Evolutionary conservation across 2,888 invertebrate genomes (phyloP), one percentile per base, ranked within the genome.

Genomic region (Clistopyga incitator): DNA sequence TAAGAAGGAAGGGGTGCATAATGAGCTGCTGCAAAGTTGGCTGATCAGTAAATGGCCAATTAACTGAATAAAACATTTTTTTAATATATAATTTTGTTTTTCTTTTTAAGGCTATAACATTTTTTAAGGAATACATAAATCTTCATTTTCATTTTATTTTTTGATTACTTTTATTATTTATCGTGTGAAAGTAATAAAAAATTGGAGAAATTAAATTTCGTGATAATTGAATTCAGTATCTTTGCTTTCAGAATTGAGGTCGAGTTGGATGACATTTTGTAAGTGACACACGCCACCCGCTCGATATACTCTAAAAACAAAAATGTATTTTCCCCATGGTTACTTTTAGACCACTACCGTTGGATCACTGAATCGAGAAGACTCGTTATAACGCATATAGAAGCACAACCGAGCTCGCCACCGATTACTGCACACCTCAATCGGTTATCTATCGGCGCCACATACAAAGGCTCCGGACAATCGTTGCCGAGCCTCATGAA

Each of bases 401-500:
- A 54, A 18, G 47, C 45, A 47, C 18, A 45, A n/a, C 2, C 38
- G 45, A n/a, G 59, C 47, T 61, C 74, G 25, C 15, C 47, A 45
- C 76, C 79, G 65, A 72, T 72, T 79, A 67, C n/a, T 42, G 45
- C 54, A 67, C 68, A 67, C 76, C 34, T 77, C 52, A 52, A 72
- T 78, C 56, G 65, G 38, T 34, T 50, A 38, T 18, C 23, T 42
- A 54, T 61, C 61, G 13, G 61, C 45, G 70, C 42, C 38, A 59
- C 59, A 59, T 79, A 56, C 59, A 79, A 79, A 71, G 54, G 50
- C 56, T 38, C 15, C 59, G 59, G 71, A 65, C 45, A 61, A 81
- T 80, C 23, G 67, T 76, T 80, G 29, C 45, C 56, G 71, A 54
- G 52, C 50, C 65, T 84, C 56, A 79, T 84, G 72, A 72, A 84